A percentile compares a stretch with the other conserved stretches of the same genome.
Conservation (phyloP, 2,888 invertebrate species). For the Oscheius sp. region DNA sequence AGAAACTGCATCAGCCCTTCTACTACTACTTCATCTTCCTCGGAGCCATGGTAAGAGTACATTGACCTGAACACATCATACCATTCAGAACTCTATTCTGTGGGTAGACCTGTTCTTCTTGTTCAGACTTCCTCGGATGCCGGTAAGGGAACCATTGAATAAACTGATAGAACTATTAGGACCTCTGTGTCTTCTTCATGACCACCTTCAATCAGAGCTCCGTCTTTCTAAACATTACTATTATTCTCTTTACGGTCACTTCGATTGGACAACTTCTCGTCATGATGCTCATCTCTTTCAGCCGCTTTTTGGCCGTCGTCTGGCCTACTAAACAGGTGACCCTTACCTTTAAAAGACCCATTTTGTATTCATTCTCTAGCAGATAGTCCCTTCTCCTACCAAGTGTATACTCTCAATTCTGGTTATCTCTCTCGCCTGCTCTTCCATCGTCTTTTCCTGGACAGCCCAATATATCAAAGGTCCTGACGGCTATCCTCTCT, state of each 20-base stretch:
- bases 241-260: conserved; percentile 9
- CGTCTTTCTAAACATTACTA: not conserved
- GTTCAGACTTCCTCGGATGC: not conserved
- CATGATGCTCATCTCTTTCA: conserved; percentile 15
- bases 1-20: too few species aligned
- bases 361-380: not conserved
- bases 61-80: too few species aligned
- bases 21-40: too few species aligned
- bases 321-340: conserved; percentile 8
- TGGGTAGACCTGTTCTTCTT: conserved; percentile 13
- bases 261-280: conserved; percentile 10
- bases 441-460: not conserved
- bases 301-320: not conserved
- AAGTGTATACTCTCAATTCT: not conserved
- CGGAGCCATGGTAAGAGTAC: too few species aligned
- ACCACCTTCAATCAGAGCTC: not conserved
- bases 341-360: too few species aligned
- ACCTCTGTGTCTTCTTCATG: not conserved
- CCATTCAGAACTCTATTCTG: not conserved
- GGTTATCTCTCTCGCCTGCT: not conserved
- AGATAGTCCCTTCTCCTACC: not conserved
- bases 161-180: not conserved
- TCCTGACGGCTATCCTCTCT: conserved; percentile 3
- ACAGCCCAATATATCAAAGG: not conserved
- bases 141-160: not conserved